These are phyloP conservation scores for Pachliopta kotzebuea DNA, from an alignment of 2,888 invertebrate species.

Conservation along the genomic window DNA sequence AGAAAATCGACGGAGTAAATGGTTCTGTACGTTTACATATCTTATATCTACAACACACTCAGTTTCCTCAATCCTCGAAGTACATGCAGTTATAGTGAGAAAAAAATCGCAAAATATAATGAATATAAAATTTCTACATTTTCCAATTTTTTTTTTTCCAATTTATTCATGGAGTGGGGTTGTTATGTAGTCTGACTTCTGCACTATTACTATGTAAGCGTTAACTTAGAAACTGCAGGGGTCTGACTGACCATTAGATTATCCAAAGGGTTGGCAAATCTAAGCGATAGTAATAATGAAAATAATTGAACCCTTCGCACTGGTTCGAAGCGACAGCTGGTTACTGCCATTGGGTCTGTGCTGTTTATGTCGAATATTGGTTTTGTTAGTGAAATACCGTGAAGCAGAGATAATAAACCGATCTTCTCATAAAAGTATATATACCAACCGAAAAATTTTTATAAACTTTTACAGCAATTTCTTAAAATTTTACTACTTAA, in stretches of 20 bases:
- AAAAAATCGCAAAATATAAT: background rate
- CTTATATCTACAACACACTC: background rate
- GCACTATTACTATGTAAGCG: slow-evolving; percentile 38
- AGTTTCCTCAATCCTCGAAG: background rate
- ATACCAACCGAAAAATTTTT: no score
- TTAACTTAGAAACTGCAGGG: slow-evolving; percentile 44
- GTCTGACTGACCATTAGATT: slow-evolving; percentile 52
- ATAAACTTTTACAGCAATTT: no score
- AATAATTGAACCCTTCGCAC: slow-evolving; percentile 56
- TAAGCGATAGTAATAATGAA: slow-evolving; percentile 57
- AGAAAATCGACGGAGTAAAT: background rate
- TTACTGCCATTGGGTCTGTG: slow-evolving; percentile 22
- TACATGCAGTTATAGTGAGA: background rate
- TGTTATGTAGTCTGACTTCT: slow-evolving; percentile 37
- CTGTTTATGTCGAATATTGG: background rate
- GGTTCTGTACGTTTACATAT: background rate
- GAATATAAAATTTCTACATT: slow-evolving; percentile 14
- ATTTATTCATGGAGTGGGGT: slow-evolving; percentile 37
- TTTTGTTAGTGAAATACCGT: background rate
- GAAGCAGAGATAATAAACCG: background rate
- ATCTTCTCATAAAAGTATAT: no score
- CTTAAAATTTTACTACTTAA: no score
- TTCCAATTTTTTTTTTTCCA: no score
- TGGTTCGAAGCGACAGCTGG: slow-evolving; percentile 60
- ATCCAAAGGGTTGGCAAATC: slow-evolving; percentile 74